Base-by-base conservation (phyloP, 92 coral and sea anemone genomes). In the Heteractis magnifica region DNA sequence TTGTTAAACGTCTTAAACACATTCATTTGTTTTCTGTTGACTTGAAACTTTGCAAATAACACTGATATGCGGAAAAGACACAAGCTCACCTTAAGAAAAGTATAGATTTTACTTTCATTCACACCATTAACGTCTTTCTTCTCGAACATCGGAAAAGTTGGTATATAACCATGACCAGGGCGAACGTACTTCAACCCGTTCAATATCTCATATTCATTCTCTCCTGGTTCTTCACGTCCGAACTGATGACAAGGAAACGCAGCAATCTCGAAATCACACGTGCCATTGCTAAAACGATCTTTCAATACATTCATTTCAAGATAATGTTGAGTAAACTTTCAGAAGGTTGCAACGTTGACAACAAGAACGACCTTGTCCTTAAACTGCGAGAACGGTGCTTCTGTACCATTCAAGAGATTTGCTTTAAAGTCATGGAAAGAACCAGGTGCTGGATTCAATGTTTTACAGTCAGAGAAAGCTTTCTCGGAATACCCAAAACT, bases 211-310 rank as follows among this genome's bases (percentile, higher is more conserved):
- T 91, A 87, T 10, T 94, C 93, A 60, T 85, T 85, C 19, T 84
- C 74, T 4, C 97, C 97, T 0, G 97, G 97, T 49, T 93, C 97
- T 65, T 93, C 94, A 56, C 83, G 87, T 21, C 91, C 93, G 72
- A 93, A 93, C 84, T 91, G 97, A 72, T 93, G 89, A 79, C 97
- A 93, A 4, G 97, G 97, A 65, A 91, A 87, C 5, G 92, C 91
- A 49, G 89, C 77, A 10, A 93, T 84, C 80, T 75, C 90, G 41
- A 93, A 85, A 51, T 90, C 90, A 75, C 97, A 93, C n/a, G 91
- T 87, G 8, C 84, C 83, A 21, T 82, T 71, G 18, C 77, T 75
- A 41, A 86, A 93, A 10, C 82, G 84, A 48, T 89, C 85, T 55
- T 89, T 83, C 65, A 93, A 82, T 74, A 84, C 90, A 83, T 93